phyloP scores from a whole-genome alignment of 2,888 invertebrate genomes.

The Sphaerophoria taeniata region DNA sequence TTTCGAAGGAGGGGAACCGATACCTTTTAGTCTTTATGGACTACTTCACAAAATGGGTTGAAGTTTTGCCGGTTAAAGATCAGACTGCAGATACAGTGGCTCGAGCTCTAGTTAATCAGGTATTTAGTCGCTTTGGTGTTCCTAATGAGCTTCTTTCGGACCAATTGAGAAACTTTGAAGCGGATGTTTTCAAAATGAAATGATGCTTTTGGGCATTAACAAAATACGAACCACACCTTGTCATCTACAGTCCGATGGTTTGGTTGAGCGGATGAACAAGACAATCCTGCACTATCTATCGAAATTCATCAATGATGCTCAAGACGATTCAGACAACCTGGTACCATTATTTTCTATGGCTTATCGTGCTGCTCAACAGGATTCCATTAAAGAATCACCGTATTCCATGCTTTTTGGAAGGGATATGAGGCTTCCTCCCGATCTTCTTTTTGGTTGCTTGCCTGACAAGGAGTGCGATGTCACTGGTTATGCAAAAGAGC shows the following conservation, averaged over 20 bases:
- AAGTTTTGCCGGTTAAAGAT: too few relatives aligned
- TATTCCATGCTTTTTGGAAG: constrained; percentile 19
- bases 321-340: background rate
- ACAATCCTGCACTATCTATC: constrained; percentile 9
- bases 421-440: constrained; percentile 12
- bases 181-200: background rate
- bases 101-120: background rate
- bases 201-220: background rate
- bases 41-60: too few relatives aligned
- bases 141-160: too few relatives aligned
- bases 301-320: background rate
- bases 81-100: constrained; percentile 6
- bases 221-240: background rate
- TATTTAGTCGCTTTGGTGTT: background rate
- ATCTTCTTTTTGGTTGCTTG: background rate
- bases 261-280: constrained; percentile 14
- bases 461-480: background rate
- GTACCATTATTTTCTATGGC: constrained; percentile 15
- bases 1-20: too few relatives aligned
- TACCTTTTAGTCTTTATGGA: too few relatives aligned
- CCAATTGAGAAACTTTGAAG: too few relatives aligned
- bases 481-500: too few relatives aligned
- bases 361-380: constrained; percentile 4
- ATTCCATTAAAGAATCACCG: constrained; percentile 17
- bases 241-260: background rate